A percentile compares a stretch with the other conserved stretches of the same genome.
phyloP scores from a whole-genome alignment of 2,113 vertebrate species.

The Gadus macrocephalus region DNA sequence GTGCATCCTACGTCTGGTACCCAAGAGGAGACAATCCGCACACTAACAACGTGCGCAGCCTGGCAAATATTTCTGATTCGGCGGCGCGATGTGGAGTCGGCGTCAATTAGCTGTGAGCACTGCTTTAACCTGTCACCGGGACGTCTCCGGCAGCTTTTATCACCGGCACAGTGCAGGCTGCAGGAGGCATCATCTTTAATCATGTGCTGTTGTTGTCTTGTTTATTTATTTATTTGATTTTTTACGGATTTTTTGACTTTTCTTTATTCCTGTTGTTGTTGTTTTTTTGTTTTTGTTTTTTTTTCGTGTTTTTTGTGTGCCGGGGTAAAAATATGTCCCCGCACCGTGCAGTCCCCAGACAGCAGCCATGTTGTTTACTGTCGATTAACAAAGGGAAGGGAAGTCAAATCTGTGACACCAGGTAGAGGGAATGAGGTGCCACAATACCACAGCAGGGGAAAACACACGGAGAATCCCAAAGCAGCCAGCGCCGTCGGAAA shows the following conservation, averaged over 20 bases:
- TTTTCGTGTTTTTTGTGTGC: constrained; percentile 45
- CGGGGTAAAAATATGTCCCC: constrained; percentile 68
- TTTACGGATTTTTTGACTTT: constrained; percentile 28
- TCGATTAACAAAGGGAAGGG: constrained; percentile 75
- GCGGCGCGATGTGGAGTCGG: constrained; percentile 60
- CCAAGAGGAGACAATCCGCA: constrained; percentile 44
- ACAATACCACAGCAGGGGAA: constrained; percentile 48
- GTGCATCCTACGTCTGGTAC: constrained; percentile 34
- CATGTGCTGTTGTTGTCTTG: constrained; percentile 48
- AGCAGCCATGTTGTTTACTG: constrained; percentile 76
- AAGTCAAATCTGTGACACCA: constrained; percentile 70
- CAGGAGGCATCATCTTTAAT: constrained; percentile 74
- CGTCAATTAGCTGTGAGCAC: constrained; percentile 71
- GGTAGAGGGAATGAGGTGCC: constrained; percentile 67
- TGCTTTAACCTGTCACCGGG: constrained; percentile 74
- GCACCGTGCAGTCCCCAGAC: constrained; percentile 68
- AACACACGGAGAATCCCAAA: constrained; percentile 53
- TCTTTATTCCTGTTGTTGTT: constrained; percentile 39
- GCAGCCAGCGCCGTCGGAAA: constrained; percentile 25
- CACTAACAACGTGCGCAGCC: constrained; percentile 49
- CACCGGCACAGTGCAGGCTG: constrained; percentile 58
- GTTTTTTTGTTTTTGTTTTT: constrained; percentile 28
- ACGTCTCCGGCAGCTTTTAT: constrained; percentile 70
- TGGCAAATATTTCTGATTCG: constrained; percentile 54
- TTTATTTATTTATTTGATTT: constrained; percentile 15